Evolutionary conservation across 2,888 invertebrate genomes (phyloP), one percentile per base, ranked within the genome.

Genomic region (Cheilosia grossa): DNA sequence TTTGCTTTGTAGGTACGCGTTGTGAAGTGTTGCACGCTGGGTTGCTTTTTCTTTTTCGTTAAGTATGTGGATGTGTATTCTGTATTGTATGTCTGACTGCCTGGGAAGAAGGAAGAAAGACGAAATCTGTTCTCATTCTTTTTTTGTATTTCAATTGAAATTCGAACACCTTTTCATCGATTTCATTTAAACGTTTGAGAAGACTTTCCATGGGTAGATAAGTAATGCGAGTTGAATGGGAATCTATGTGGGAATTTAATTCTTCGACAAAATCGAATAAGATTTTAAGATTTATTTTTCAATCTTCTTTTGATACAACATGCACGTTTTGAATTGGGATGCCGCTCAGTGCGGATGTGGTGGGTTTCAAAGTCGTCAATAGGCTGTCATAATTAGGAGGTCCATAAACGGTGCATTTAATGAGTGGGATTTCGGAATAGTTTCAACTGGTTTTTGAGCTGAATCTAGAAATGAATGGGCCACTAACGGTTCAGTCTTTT

Each of bases 1-100:
- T 85, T 77, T 75, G 66, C 83, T 75, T 85, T 81, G 42, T 58
- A 72, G 67, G 56, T 58, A 72, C 72, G 56, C 44, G 33, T 24
- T 70, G 42, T 77, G 66, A 81, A 77, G 54, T 72, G 80, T 70
- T 75, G 59, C 80, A 70, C 59, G 24, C 61, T 61, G 74, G 2
- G 42, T 30, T 27, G 0, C 2, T 6, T 30, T 30, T 9, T 9
- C 2, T 30, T 30, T 30, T 30, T 30, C 7, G 33, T 2, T 30
- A 9, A 24, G 13, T 47, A 21, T 33, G 54, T 17, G 58, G 42
- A 10, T 72, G 30, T 44, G 33, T 40, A 30, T 21, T 72, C 21
- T 44, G 33, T 40, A 30, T 21, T 21, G 40, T 0, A 3, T 27
- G 19, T 64, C 15, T 30, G 58, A 40, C 47, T 64, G 44, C 37